Conservation (phyloP, 1,140 invertebrate species). For the Harlomillsia oculata region DNA sequence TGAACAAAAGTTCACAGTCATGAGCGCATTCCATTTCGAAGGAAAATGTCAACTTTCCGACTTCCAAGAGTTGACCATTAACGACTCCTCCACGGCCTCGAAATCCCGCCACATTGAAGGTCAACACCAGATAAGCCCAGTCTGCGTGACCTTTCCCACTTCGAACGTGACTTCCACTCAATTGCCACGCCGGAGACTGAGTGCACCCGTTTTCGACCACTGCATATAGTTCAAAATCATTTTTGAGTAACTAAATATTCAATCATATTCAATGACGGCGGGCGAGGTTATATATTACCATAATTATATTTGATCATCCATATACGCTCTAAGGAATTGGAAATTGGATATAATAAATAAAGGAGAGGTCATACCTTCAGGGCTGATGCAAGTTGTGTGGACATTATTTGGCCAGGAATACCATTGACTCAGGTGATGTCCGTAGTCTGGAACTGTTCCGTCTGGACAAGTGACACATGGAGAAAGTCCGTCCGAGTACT, state of each 20-base stretch:
- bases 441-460: slow-evolving; percentile 47
- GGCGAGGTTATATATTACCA: no score
- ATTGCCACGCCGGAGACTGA: slow-evolving; percentile 41
- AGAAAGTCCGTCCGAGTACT: slow-evolving; percentile 38
- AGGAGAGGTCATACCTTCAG: slow-evolving; percentile 42
- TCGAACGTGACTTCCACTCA: slow-evolving; percentile 41
- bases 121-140: slow-evolving; percentile 45
- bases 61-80: slow-evolving; percentile 41
- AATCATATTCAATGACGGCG: no score
- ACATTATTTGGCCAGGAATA: slow-evolving; percentile 44
- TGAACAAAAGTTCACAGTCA: slow-evolving; percentile 47
- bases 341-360: no score
- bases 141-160: slow-evolving; percentile 43
- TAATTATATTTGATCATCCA: no score
- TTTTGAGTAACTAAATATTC: no score
- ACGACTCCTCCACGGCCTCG: slow-evolving; percentile 40
- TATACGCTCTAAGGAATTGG: no score
- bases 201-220: slow-evolving; percentile 40
- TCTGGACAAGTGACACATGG: slow-evolving; percentile 46
- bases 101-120: slow-evolving; percentile 46
- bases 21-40: slow-evolving; percentile 46
- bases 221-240: no score
- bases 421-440: slow-evolving; percentile 48
- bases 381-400: slow-evolving; percentile 43
- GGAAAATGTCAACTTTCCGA: slow-evolving; percentile 44